Base-by-base conservation (phyloP, 2,888 invertebrate species). In the Mythimna lalbum region DNA sequence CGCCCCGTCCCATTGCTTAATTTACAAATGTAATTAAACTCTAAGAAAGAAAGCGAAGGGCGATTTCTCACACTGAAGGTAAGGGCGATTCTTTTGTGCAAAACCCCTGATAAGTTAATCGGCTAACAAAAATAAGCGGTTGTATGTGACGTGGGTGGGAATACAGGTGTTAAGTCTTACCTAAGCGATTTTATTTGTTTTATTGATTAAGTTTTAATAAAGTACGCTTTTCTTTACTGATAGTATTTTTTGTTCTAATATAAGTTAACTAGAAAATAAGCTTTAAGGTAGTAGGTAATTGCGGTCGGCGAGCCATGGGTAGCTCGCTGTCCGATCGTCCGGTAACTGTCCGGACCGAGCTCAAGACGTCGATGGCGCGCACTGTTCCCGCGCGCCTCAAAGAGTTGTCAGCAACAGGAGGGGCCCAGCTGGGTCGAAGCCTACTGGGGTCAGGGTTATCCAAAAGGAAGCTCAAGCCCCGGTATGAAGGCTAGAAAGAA, bases 11-110 rank as follows among this genome's bases (percentile, higher is more conserved):
- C 85, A 80, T 78, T 85, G 84, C 85, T 84, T 84, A 84, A 84
- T 84, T 84, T 85, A 84, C 84, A 84, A 84, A 84, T 80, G 84
- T 85, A 84, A 84, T 84, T 84, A 85, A 84, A 83, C 76, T 80
- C 68, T 65, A 76, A 81, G 76, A 80, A 84, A 82, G 80, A 83
- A 78, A 70, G 64, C 69, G 68, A 71, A 72, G 73, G 77, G 81
- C 69, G 71, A 83, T 84, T 83, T 83, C 73, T 84, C 81, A 81
- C 77, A 60, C 57, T 50, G 61, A 62, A 77, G 77, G 83, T 69
- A 69, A 78, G 71, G 73, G 74, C 69, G 69, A 78, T 78, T 80
- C 82, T 84, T 81, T 82, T 80, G 76, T 80, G 64, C 56, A 67
- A 65, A 83, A 73, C 73, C 77, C 23, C 80, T 78, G 83, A 83